Evolutionary conservation across 2,113 vertebrate species (phyloP).

Genomic region (Tretioscincus oriximinensis): DNA sequence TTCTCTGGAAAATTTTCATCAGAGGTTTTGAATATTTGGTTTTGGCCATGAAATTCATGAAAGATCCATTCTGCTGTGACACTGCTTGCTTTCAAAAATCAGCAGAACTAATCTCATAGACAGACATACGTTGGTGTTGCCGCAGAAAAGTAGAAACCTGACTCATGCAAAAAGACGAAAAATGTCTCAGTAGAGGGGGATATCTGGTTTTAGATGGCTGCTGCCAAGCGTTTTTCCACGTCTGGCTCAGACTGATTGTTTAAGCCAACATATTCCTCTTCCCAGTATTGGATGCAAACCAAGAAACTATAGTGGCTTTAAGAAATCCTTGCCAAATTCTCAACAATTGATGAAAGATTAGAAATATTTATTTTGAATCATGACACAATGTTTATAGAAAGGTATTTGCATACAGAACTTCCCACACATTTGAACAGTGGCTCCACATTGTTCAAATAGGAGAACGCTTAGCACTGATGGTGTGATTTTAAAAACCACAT

Average conservation of each 20-base stretch:
- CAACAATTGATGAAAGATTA: constrained; percentile 16
- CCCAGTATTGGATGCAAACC: constrained; percentile 9
- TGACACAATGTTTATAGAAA: constrained; percentile 18
- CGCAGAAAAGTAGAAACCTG: constrained; percentile 18
- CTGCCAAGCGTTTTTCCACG: constrained; percentile 26
- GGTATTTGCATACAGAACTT: constrained; percentile 11
- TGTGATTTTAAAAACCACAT: neutral
- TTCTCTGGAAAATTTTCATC: constrained; percentile 15
- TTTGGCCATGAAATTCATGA: constrained; percentile 11
- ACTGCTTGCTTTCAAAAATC: constrained; percentile 29
- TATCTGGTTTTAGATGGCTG: constrained; percentile 19
- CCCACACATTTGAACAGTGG: neutral
- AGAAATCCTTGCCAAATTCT: constrained; percentile 12
- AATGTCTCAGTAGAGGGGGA: constrained; percentile 2
- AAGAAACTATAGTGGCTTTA: neutral
- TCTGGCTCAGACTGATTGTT: constrained; percentile 2
- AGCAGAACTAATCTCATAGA: constrained; percentile 32
- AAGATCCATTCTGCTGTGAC: constrained; percentile 22
- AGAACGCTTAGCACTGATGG: neutral
- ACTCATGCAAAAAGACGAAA: constrained; percentile 17
- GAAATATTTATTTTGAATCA: neutral
- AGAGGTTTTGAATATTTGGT: constrained; percentile 20
- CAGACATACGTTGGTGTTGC: constrained; percentile 5
- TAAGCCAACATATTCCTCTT: constrained; percentile 12
- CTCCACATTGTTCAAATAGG: neutral